Conservation (phyloP, 2,113 vertebrate species). For the Channa argus region DNA sequence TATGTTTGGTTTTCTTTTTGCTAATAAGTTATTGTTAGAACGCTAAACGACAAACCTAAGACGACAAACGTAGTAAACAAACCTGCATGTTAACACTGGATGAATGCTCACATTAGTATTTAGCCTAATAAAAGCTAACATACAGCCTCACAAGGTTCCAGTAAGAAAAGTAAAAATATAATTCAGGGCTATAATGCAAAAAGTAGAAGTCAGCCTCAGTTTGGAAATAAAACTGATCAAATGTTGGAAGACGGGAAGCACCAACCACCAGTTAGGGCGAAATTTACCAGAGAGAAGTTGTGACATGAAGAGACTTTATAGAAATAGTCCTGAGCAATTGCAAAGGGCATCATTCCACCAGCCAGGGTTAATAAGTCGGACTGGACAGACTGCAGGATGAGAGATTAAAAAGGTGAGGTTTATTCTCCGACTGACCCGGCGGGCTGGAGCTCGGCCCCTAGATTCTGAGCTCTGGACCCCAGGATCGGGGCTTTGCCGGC, state of each 20-base stretch:
- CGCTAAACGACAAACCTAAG: too few relatives aligned
- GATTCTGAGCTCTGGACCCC: constrained; percentile 53
- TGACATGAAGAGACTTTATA: constrained; percentile 5
- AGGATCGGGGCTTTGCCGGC: constrained; percentile 5
- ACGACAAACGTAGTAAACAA: too few relatives aligned
- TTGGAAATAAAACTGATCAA: background rate
- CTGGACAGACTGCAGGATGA: background rate
- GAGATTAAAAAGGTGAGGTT: background rate
- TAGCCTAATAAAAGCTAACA: background rate
- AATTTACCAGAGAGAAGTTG: constrained; percentile 6
- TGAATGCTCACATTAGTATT: too few relatives aligned
- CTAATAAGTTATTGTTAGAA: too few relatives aligned
- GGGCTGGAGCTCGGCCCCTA: constrained; percentile 77
- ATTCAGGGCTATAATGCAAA: background rate
- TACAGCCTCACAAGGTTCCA: too few relatives aligned
- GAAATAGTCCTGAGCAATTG: background rate
- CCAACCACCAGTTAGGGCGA: background rate
- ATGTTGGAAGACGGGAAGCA: background rate
- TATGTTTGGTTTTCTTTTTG: too few relatives aligned
- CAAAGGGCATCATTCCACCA: background rate
- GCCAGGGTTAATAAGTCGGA: constrained; percentile 32
- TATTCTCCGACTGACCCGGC: constrained; percentile 70
- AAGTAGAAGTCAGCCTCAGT: constrained; percentile 9
- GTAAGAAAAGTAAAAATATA: background rate
- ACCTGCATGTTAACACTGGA: too few relatives aligned